A percentile compares a stretch with the other conserved stretches of the same genome.
Conservation (phyloP, 2,888 invertebrate genomes). For the Drosophila fulvimacula region DNA sequence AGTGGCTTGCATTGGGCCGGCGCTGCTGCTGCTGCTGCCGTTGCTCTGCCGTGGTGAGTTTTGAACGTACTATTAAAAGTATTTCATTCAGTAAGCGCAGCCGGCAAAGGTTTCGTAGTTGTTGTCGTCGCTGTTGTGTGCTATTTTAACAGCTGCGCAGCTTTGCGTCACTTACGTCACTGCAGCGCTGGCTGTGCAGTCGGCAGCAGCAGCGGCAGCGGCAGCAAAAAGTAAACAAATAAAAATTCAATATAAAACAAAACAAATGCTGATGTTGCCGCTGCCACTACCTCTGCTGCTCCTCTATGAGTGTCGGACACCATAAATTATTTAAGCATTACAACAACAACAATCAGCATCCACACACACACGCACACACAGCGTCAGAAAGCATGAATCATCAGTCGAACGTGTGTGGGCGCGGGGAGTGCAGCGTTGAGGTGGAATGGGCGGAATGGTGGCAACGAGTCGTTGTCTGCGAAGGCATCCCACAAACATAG, state of each 20-base stretch:
- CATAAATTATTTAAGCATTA: slow-evolving; percentile 60
- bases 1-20: slow-evolving; percentile 36
- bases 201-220: slow-evolving; percentile 12
- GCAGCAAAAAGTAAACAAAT: slow-evolving; percentile 71
- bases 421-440: slow-evolving; percentile 4
- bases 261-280: slow-evolving; percentile 34
- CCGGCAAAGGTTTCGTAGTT: slow-evolving; percentile 53
- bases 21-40: slow-evolving; percentile 10
- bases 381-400: slow-evolving; percentile 70
- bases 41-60: slow-evolving; percentile 57
- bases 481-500: slow-evolving; percentile 53
- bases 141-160: slow-evolving; percentile 61
- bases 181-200: slow-evolving; percentile 39
- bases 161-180: slow-evolving; percentile 65
- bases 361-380: slow-evolving; percentile 31
- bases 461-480: slow-evolving; percentile 43
- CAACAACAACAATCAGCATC: slow-evolving; percentile 49
- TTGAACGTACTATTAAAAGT: slow-evolving; percentile 48
- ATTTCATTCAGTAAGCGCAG: slow-evolving; percentile 74
- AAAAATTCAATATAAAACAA: slow-evolving; percentile 28
- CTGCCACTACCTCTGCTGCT: slow-evolving; percentile 10
- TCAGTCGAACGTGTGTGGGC: slow-evolving; percentile 41
- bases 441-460: background rate
- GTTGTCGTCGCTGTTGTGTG: slow-evolving; percentile 34
- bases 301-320: slow-evolving; percentile 45